Conservation (phyloP, 1,140 invertebrate genomes). For the Ceratina australensis region DNA sequence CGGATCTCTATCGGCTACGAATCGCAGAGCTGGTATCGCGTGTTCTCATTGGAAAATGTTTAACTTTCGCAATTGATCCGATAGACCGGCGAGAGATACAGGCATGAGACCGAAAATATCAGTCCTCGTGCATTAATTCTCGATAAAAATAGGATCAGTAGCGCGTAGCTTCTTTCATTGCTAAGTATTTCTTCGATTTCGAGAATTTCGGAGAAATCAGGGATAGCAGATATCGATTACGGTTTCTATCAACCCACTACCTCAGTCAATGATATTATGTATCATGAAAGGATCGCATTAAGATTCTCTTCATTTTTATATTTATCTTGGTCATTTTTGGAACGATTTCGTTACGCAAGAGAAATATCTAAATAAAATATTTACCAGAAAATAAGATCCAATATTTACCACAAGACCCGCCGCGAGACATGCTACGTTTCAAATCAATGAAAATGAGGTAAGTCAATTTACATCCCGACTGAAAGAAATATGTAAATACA, state of each 20-base stretch:
- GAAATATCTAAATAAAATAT: no score
- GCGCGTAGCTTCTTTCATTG: constrained; percentile 23
- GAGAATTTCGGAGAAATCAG: neutral
- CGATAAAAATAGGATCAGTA: neutral
- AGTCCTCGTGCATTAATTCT: neutral
- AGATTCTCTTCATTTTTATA: no score
- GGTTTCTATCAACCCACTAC: neutral
- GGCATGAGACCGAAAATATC: neutral
- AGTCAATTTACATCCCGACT: no score
- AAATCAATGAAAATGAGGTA: no score
- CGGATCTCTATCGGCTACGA: neutral
- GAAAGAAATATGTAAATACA: no score
- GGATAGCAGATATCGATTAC: neutral
- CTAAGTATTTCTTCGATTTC: neutral
- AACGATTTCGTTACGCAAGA: no score
- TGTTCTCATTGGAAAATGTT: neutral
- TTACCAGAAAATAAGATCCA: no score
- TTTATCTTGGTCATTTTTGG: no score
- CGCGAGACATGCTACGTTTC: no score
- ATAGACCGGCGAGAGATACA: neutral
- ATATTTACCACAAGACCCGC: no score
- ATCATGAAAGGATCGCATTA: no score
- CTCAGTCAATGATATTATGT: constrained; percentile 16
- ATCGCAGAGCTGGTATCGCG: neutral
- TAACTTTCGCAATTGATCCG: neutral